Conservation (phyloP, 1,140 invertebrate species). For the Aphaenogaster rudis region DNA sequence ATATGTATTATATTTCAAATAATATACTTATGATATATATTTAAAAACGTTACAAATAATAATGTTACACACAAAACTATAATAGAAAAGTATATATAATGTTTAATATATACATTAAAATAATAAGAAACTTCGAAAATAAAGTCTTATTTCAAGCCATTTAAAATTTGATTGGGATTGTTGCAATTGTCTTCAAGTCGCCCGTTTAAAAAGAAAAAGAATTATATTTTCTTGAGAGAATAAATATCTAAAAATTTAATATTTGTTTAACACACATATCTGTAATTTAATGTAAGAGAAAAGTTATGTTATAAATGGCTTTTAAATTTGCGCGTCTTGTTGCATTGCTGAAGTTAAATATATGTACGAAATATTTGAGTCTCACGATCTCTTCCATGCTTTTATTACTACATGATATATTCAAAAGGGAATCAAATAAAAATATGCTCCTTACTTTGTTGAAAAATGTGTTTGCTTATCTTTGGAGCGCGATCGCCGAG, state of each 20-base stretch:
- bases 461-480: constrained; percentile 57
- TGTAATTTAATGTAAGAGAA: background rate
- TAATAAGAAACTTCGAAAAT: background rate
- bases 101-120: background rate
- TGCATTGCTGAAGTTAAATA: constrained; percentile 28
- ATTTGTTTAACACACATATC: background rate
- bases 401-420: constrained; percentile 48
- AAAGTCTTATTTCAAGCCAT: background rate
- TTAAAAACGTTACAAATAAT: background rate
- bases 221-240: background rate
- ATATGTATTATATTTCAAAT: background rate
- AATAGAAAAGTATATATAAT: background rate
- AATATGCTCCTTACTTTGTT: constrained; percentile 49
- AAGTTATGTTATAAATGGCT: background rate
- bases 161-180: constrained; percentile 3
- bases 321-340: constrained; percentile 18
- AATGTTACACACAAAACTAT: background rate
- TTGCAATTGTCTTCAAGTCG: background rate
- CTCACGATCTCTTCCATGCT: background rate
- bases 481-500: constrained; percentile 43
- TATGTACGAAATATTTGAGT: constrained; percentile 13
- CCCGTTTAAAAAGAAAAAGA: background rate
- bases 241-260: background rate
- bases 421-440: constrained; percentile 51
- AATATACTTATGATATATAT: background rate